phyloP scores from a whole-genome alignment of 2,888 invertebrate genomes.

The Itoplectis maculator region DNA sequence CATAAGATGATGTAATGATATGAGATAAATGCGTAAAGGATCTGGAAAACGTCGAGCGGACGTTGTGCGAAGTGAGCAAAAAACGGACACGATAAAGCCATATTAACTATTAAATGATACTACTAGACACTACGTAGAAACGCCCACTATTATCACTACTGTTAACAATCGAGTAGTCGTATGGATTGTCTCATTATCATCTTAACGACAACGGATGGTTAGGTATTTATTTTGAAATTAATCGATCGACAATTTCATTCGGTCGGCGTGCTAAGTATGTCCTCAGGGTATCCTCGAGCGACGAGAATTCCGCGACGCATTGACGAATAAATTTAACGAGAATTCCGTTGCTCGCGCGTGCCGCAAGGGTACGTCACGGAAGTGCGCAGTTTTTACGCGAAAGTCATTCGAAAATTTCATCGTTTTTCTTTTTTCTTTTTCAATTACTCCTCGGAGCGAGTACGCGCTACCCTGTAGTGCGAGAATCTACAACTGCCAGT shows the following conservation, averaged over 20 bases:
- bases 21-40: slow-evolving; percentile 62
- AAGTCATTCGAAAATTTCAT: background rate
- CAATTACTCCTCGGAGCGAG: slow-evolving; percentile 1
- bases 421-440: background rate
- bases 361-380: slow-evolving; percentile 21
- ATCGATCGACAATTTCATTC: slow-evolving; percentile 52
- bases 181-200: slow-evolving; percentile 80
- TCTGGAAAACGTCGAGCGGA: slow-evolving; percentile 64
- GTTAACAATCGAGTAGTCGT: slow-evolving; percentile 73
- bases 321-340: background rate
- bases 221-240: slow-evolving; percentile 80
- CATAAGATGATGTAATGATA: slow-evolving; percentile 45
- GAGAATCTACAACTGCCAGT: slow-evolving; percentile 12
- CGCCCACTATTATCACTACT: slow-evolving; percentile 82
- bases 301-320: slow-evolving; percentile 26
- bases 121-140: slow-evolving; percentile 82
- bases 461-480: background rate
- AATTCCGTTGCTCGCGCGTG: slow-evolving; percentile 16
- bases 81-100: slow-evolving; percentile 76
- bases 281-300: slow-evolving; percentile 65
- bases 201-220: slow-evolving; percentile 75
- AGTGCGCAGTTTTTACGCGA: slow-evolving; percentile 4
- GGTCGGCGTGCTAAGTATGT: slow-evolving; percentile 76
- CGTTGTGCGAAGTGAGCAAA: slow-evolving; percentile 62
- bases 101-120: slow-evolving; percentile 82